phyloP scores from a whole-genome alignment of 2,113 vertebrate genomes.

The Corynorhinus townsendii region DNA sequence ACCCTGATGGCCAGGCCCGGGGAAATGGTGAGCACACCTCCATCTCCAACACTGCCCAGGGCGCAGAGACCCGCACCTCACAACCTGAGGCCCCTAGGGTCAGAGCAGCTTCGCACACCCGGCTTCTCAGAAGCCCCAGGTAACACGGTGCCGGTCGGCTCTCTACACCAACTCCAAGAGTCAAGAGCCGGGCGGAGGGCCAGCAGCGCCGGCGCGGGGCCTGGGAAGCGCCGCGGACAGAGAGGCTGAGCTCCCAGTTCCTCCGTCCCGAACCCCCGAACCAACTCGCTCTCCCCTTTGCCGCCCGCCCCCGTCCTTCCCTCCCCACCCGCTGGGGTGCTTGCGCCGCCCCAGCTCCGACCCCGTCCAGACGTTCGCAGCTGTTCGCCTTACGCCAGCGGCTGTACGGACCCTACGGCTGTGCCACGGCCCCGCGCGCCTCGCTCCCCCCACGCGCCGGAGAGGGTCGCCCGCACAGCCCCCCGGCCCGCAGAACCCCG shows the following conservation, averaged over 20 bases:
- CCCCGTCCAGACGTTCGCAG: background rate
- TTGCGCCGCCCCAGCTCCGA: accelerated
- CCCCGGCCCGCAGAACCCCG: background rate
- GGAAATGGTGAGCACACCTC: background rate
- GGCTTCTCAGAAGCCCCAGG: background rate
- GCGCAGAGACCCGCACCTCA: background rate
- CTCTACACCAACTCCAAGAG: background rate
- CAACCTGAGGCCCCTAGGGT: background rate
- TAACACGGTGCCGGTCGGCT: background rate
- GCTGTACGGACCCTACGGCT: background rate
- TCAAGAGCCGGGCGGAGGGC: background rate
- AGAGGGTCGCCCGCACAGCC: background rate
- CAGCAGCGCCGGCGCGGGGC: background rate
- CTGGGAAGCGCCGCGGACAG: background rate
- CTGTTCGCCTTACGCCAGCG: background rate
- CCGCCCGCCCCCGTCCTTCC: background rate
- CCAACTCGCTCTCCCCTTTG: background rate
- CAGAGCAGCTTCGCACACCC: background rate
- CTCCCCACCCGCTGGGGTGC: background rate
- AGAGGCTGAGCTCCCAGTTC: background rate
- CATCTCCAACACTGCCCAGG: background rate
- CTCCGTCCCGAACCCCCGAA: background rate
- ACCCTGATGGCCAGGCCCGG: background rate
- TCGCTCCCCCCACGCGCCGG: background rate
- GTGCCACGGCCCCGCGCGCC: background rate